phyloP scores from a whole-genome alignment of 2,888 invertebrate species.

The Rhopalosiphum nymphaeae region DNA sequence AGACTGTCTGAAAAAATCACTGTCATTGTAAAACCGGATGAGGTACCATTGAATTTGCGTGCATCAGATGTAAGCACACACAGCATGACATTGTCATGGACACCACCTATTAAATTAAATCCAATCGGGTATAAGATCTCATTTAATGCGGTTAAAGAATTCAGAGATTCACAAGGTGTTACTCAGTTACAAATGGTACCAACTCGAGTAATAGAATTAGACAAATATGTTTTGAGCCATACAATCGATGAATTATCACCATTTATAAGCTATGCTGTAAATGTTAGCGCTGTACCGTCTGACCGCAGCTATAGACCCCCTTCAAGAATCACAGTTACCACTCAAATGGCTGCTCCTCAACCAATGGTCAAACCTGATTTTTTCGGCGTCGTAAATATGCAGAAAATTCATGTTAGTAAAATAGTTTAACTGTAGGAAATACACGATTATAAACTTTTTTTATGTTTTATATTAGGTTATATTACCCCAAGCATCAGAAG shows the following conservation, averaged over 20 bases:
- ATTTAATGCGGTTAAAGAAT: constrained; percentile 92
- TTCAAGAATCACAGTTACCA: constrained; percentile 92
- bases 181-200: constrained; percentile 88
- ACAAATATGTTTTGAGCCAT: constrained; percentile 79
- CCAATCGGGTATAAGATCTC: constrained; percentile 87
- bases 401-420: constrained; percentile 77
- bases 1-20: constrained; percentile 88
- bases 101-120: constrained; percentile 88
- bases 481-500: constrained; percentile 95
- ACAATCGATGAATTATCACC: constrained; percentile 91
- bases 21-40: constrained; percentile 91
- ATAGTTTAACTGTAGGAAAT: not conserved
- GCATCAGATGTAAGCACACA: constrained; percentile 94
- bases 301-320: constrained; percentile 87
- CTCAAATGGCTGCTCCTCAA: constrained; percentile 97
- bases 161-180: constrained; percentile 93
- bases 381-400: constrained; percentile 88
- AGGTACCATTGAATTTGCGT: constrained; percentile 89
- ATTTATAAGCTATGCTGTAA: constrained; percentile 94
- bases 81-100: constrained; percentile 93
- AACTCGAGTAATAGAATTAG: constrained; percentile 80
- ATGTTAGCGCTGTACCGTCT: constrained; percentile 89
- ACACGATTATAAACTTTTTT: not conserved
- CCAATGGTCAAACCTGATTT: constrained; percentile 97
- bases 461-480: constrained; percentile 75